These are phyloP conservation scores for Orchesella flavescens DNA, from an alignment of 2,888 invertebrate genomes.

Conservation along the genomic window DNA sequence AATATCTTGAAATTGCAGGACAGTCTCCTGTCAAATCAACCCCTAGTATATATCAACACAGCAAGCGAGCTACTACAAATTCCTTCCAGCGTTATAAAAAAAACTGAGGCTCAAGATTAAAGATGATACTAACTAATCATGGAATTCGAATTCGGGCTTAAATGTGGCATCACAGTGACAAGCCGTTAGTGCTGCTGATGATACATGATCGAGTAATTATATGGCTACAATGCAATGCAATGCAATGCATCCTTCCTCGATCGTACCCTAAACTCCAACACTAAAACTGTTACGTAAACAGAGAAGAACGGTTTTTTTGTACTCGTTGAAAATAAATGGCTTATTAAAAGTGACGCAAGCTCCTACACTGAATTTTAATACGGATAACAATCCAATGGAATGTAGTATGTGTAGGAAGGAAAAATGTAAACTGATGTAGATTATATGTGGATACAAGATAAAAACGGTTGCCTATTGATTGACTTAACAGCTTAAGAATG, in stretches of 20 bases:
- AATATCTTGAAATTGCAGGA: conserved; percentile 29
- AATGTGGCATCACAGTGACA: neutral
- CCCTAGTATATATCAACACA: neutral
- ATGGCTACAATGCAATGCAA: too few species aligned
- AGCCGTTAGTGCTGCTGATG: neutral
- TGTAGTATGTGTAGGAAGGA: conserved; percentile 14
- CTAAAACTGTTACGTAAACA: too few species aligned
- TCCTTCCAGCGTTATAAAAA: conserved; percentile 44
- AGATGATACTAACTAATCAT: too few species aligned
- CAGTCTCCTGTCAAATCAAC: conserved; percentile 33
- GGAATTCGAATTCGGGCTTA: too few species aligned
- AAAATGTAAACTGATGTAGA: conserved; percentile 38
- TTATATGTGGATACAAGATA: conserved; percentile 13
- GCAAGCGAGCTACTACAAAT: neutral
- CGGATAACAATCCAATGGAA: conserved; percentile 23
- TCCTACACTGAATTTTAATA: too few species aligned
- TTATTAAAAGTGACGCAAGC: neutral
- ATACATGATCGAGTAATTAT: too few species aligned
- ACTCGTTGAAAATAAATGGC: neutral
- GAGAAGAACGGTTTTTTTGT: too few species aligned
- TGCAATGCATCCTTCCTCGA: too few species aligned
- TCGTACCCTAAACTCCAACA: too few species aligned
- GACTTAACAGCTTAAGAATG: neutral
- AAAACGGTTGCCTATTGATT: neutral
- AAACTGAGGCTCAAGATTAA: neutral